Conservation (phyloP, 2,797 vertebrate genomes). For the Ibycter americanus region DNA sequence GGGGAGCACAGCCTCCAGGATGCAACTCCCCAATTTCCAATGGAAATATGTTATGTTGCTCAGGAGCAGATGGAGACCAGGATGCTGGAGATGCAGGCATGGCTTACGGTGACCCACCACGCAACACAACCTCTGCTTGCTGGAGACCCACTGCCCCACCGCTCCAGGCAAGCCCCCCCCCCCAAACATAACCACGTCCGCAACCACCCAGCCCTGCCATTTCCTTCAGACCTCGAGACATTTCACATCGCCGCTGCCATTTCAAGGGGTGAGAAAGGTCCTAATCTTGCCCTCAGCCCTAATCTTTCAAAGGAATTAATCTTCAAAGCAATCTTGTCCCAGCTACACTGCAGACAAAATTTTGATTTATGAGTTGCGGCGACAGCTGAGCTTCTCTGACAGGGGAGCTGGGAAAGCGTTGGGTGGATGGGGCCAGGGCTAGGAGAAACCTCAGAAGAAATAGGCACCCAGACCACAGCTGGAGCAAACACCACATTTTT, state of each 20-base stretch:
- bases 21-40: neutral
- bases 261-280: conserved; percentile 15
- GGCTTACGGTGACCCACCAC: neutral
- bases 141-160: fast-evolving
- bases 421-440: neutral
- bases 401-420: fast-evolving
- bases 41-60: fast-evolving
- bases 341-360: neutral
- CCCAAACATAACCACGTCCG: neutral
- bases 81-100: fast-evolving
- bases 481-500: neutral
- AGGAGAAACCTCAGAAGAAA: neutral
- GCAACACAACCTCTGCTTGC: neutral
- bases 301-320: conserved; percentile 35
- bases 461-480: neutral
- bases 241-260: neutral
- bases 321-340: conserved; percentile 19
- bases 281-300: conserved; percentile 8
- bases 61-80: neutral
- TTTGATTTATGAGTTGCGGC: neutral
- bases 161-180: neutral
- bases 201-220: neutral
- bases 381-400: neutral
- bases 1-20: neutral
- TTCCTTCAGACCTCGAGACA: neutral